Percentiles rank a stretch among this genome's conserved stretches.
phyloP scores from a whole-genome alignment of 2,113 vertebrate species.

The Acrocephalus arundinaceus region DNA sequence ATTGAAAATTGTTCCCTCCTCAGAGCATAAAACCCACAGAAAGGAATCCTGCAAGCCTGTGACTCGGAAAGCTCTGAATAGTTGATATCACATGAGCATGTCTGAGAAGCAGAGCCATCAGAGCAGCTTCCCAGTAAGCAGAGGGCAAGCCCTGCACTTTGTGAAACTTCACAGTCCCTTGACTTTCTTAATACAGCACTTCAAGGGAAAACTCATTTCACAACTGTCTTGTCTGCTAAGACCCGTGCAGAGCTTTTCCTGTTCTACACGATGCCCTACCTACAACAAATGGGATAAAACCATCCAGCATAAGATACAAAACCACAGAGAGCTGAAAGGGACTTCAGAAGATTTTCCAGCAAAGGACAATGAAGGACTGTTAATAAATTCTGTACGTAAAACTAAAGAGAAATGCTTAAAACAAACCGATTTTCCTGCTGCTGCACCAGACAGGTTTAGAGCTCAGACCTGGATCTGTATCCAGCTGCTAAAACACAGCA shows the following conservation, averaged over 20 bases:
- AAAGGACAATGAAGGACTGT: not conserved
- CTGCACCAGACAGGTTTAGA: not conserved
- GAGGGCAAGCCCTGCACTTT: not conserved
- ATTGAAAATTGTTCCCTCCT: no score
- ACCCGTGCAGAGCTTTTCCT: not conserved
- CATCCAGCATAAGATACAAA: not conserved
- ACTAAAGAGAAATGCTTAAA: not conserved
- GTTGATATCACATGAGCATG: accelerated
- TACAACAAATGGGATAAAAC: not conserved
- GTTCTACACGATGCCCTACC: accelerated
- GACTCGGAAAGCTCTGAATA: not conserved
- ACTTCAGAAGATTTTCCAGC: not conserved
- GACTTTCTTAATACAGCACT: not conserved
- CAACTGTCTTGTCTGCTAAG: not conserved
- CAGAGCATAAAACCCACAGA: no score
- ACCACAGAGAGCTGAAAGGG: not conserved
- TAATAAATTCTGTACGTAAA: not conserved
- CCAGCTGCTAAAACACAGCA: not conserved
- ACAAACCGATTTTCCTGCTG: not conserved
- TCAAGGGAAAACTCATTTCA: not conserved
- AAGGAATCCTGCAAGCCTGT: not conserved
- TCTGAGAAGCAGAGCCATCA: not conserved
- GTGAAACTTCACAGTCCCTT: not conserved
- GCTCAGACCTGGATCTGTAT: not conserved
- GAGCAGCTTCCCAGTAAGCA: not conserved